Evolutionary conservation across 2,888 invertebrate species (phyloP).

Genomic region (Xylophagus ater): DNA sequence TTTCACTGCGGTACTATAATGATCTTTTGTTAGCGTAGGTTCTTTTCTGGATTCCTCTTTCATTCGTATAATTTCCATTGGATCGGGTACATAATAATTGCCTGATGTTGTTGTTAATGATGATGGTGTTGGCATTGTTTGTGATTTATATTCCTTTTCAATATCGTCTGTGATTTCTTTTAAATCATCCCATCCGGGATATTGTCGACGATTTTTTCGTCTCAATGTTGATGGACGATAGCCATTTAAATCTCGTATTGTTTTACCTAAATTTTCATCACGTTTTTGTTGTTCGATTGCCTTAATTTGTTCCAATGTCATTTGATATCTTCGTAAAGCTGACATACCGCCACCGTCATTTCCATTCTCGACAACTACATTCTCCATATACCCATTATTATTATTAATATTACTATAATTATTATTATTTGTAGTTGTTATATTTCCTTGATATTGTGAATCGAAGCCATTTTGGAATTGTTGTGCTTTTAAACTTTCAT

Average conservation of each 20-base stretch:
- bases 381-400: background rate
- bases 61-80: constrained; percentile 21
- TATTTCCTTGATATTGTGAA: background rate
- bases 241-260: constrained; percentile 52
- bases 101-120: constrained; percentile 3
- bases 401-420: constrained; percentile 9
- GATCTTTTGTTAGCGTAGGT: background rate
- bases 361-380: constrained; percentile 20
- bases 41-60: background rate
- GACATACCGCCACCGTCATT: constrained; percentile 29
- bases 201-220: constrained; percentile 45
- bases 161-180: constrained; percentile 22
- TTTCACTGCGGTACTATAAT: background rate
- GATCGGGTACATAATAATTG: constrained; percentile 32
- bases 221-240: constrained; percentile 49
- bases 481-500: constrained; percentile 24
- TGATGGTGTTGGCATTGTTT: background rate
- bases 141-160: background rate
- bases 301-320: constrained; percentile 42
- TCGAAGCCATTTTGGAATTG: constrained; percentile 3
- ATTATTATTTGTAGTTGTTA: constrained; percentile 2
- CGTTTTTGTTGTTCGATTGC: constrained; percentile 42
- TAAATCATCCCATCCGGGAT: constrained; percentile 47
- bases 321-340: constrained; percentile 50
- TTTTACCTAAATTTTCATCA: constrained; percentile 38